Conservation (phyloP, 2,797 vertebrate genomes). For the Spinus pinus region DNA sequence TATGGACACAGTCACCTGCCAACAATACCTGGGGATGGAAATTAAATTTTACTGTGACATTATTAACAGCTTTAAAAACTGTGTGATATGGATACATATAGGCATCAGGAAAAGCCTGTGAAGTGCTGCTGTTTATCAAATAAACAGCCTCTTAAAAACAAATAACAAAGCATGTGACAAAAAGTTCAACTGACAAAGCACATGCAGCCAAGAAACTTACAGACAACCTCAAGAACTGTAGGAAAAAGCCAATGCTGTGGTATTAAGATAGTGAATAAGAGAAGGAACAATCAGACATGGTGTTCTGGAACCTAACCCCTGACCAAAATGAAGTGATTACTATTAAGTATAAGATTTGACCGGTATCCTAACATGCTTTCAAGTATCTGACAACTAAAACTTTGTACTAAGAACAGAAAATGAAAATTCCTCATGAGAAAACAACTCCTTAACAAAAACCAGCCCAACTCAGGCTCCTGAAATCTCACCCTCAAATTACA, state of each 20-base stretch:
- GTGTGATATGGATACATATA: rapidly evolving
- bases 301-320: neutral
- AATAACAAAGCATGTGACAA: neutral
- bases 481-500: neutral
- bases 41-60: neutral
- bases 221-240: neutral
- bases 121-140: neutral
- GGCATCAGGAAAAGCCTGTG: neutral
- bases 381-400: neutral
- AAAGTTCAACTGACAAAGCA: neutral
- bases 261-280: neutral
- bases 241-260: neutral
- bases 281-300: neutral
- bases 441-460: neutral
- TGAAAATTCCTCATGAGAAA: neutral
- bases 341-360: neutral
- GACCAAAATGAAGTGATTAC: neutral
- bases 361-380: neutral
- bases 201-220: neutral
- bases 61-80: neutral
- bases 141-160: neutral
- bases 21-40: neutral
- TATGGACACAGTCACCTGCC: neutral
- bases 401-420: neutral
- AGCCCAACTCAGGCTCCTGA: neutral